Evolutionary conservation across 2,888 invertebrate genomes (phyloP).

Genomic region (Phalera bucephala): DNA sequence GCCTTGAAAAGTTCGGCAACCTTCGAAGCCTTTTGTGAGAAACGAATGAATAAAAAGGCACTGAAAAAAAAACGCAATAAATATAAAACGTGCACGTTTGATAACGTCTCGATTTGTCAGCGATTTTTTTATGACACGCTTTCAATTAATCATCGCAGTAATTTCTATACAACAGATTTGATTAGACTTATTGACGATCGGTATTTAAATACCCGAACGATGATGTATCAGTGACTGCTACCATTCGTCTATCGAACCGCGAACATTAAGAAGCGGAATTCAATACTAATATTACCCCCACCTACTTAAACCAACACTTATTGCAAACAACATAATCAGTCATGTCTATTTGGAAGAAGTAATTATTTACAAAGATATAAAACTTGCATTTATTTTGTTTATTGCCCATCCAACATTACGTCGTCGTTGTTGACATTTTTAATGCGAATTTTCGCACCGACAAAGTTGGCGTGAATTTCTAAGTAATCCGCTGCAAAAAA

Average conservation of each 20-base stretch:
- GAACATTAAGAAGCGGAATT: constrained; percentile 27
- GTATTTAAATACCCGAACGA: constrained; percentile 47
- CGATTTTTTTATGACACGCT: constrained; percentile 53
- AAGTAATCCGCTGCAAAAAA: constrained; percentile 70
- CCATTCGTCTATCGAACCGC: constrained; percentile 26
- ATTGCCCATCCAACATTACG: constrained; percentile 60
- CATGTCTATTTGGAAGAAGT: constrained; percentile 41
- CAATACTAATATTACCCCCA: constrained; percentile 29
- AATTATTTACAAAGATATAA: constrained; percentile 61
- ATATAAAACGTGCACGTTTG: constrained; percentile 48
- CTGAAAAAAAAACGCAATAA: constrained; percentile 54
- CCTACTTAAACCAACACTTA: constrained; percentile 20
- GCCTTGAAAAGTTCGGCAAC: constrained; percentile 76
- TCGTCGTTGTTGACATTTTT: constrained; percentile 59
- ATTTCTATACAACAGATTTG: constrained; percentile 46
- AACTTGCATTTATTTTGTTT: constrained; percentile 62
- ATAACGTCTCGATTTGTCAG: constrained; percentile 69
- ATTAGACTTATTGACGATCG: constrained; percentile 52
- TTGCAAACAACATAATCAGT: constrained; percentile 32
- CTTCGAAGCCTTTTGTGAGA: constrained; percentile 59
- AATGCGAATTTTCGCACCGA: constrained; percentile 66
- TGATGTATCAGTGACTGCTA: constrained; percentile 42
- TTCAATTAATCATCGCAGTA: constrained; percentile 66
- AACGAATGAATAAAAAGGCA: constrained; percentile 44
- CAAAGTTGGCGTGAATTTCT: constrained; percentile 53